Evolutionary conservation across 1,140 invertebrate genomes (phyloP).

Genomic region (Argopecten irradians): DNA sequence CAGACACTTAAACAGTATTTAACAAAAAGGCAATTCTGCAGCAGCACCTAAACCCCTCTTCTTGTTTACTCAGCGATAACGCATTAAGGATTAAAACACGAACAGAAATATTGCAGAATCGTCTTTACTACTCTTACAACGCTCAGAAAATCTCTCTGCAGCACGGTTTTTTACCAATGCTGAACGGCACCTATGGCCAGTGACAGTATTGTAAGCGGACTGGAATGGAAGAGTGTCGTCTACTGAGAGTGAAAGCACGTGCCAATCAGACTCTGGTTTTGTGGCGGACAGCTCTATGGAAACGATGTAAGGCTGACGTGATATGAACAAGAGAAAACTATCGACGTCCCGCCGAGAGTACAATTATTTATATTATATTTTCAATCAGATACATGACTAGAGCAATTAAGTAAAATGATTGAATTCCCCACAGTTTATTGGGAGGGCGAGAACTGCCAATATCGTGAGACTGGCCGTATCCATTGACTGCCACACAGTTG

Average conservation of each 20-base stretch:
- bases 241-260: background rate
- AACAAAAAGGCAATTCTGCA: background rate
- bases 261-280: background rate
- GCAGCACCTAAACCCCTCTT: background rate
- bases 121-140: background rate
- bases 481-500: background rate
- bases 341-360: background rate
- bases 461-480: background rate
- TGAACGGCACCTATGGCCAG: background rate
- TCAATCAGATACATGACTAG: background rate
- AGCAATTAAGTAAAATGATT: conserved; percentile 19
- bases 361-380: conserved; percentile 24
- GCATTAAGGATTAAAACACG: background rate
- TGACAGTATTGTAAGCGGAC: background rate
- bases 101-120: background rate
- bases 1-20: background rate
- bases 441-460: background rate
- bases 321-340: background rate
- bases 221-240: background rate
- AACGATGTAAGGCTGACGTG: background rate
- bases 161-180: background rate
- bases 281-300: background rate
- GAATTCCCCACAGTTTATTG: background rate
- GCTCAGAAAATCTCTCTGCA: background rate
- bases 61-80: background rate